Base-by-base conservation (phyloP, 2,888 invertebrate genomes). In the Neuroscelio doddi region DNA sequence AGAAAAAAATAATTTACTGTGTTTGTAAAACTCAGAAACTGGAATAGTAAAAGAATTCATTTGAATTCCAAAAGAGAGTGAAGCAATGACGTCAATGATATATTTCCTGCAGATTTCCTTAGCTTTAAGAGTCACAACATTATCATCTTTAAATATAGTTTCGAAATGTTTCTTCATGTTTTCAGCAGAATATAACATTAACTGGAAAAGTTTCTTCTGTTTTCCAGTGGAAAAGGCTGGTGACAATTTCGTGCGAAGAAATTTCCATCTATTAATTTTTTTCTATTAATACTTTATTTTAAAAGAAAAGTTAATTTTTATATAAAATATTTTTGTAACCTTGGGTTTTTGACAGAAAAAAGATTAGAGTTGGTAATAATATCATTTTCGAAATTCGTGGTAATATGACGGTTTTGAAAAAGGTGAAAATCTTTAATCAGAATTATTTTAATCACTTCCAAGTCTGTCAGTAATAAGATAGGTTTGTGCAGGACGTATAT, bases 211-310 rank as follows among this genome's bases (percentile, higher is more conserved):
- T 36, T 72, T 80, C 72, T 87, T 89, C 26, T 89, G 75, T 74
- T 88, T 89, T 14, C 87, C 87, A 0, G 86, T 85, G 0, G 87
- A 86, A 70, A 89, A 89, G 0, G 86, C 84, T 0, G 88, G 88
- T 0, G 87, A 85, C 41, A 89, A 56, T 71, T 87, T 87, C 0
- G 79, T 69, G 27, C 89, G 80, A 4, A 87, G 66, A 10, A 76
- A 72, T 66, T 83, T 87, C 89, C 89, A 89, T 16, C 85, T 80
- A n/a, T n/a, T n/a, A n/a, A n/a, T n/a, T n/a, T 0, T n/a, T n/a
- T n/a, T n/a, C n/a, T n/a, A n/a, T n/a, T n/a, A n/a, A n/a, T n/a
- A n/a, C n/a, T n/a, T n/a, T n/a, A n/a, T n/a, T n/a, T n/a, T n/a
- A n/a, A n/a, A n/a, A n/a, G n/a, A n/a, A n/a, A n/a, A n/a, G 0